Evolutionary conservation across 2,888 invertebrate genomes (phyloP).

Genomic region (Melinaea menophilus): DNA sequence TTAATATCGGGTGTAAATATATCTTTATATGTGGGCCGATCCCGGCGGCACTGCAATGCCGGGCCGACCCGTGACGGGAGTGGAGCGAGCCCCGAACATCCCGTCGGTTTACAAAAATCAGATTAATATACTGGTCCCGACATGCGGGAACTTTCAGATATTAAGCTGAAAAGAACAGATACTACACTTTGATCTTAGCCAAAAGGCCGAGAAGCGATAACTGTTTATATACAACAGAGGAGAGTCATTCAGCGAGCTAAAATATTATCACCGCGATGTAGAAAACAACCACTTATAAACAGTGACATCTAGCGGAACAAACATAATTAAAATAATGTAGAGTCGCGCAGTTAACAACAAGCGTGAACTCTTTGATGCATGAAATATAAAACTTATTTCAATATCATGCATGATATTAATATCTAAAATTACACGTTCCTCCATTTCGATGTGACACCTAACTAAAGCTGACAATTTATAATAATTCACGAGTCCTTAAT

Average conservation of each 20-base stretch:
- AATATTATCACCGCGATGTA: conserved; percentile 21
- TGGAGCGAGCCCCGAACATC: too few relatives aligned
- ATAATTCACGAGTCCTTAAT: too few relatives aligned
- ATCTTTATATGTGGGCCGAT: too few relatives aligned
- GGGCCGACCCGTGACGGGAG: conserved; percentile 4
- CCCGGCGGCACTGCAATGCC: too few relatives aligned
- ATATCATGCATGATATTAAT: too few relatives aligned
- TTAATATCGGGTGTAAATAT: too few relatives aligned
- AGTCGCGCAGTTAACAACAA: neutral
- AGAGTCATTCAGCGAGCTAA: conserved; percentile 5
- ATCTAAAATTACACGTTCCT: too few relatives aligned
- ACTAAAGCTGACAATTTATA: too few relatives aligned
- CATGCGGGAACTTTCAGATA: conserved; percentile 19
- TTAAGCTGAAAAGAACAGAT: conserved; percentile 35
- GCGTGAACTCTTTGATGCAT: too few relatives aligned
- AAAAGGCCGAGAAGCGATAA: conserved; percentile 34
- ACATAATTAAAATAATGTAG: neutral
- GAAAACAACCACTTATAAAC: neutral
- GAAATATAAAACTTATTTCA: too few relatives aligned
- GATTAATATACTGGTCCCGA: conserved; percentile 5
- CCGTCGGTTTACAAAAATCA: neutral
- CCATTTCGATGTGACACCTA: too few relatives aligned
- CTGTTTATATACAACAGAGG: neutral
- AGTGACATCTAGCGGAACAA: conserved; percentile 10
- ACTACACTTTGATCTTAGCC: conserved; percentile 34